A percentile compares a stretch with the other conserved stretches of the same genome.
These are phyloP conservation scores for Bufotes viridis DNA, from an alignment of 2,797 vertebrate species.

Conservation along the genomic window DNA sequence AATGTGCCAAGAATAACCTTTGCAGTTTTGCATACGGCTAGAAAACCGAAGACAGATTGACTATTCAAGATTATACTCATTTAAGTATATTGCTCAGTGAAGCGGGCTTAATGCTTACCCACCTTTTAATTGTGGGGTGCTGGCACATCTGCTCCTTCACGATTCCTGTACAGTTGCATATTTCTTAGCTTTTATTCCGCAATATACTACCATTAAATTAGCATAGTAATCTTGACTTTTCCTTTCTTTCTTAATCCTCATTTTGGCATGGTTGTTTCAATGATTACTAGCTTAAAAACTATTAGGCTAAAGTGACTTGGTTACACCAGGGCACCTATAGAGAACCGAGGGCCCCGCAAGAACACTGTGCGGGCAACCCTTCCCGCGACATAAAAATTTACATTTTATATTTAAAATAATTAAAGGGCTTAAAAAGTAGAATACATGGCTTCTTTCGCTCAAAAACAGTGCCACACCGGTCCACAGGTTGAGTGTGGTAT, in stretches of 20 bases:
- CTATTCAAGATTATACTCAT: background rate
- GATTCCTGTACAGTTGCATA: background rate
- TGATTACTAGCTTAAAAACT: background rate
- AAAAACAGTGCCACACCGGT: background rate
- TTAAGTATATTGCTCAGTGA: constrained; percentile 30
- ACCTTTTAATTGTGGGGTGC: constrained; percentile 25
- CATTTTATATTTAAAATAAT: background rate
- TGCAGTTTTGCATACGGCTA: background rate
- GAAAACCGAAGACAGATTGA: constrained; percentile 11
- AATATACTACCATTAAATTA: background rate
- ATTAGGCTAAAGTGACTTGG: background rate
- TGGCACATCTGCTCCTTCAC: background rate
- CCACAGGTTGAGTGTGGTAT: too few relatives aligned
- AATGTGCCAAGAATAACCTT: constrained; percentile 45
- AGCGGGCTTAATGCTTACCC: constrained; percentile 23
- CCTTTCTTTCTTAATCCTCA: background rate
- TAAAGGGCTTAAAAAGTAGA: background rate
- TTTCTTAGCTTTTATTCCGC: background rate
- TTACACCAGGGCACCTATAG: background rate
- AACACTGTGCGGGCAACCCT: background rate
- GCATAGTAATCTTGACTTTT: background rate
- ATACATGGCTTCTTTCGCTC: background rate
- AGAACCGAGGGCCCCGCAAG: background rate
- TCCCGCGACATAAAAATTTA: too few relatives aligned
- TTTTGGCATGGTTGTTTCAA: background rate